Base-by-base conservation (phyloP, 2,113 vertebrate genomes). In the Cavia aperea region DNA sequence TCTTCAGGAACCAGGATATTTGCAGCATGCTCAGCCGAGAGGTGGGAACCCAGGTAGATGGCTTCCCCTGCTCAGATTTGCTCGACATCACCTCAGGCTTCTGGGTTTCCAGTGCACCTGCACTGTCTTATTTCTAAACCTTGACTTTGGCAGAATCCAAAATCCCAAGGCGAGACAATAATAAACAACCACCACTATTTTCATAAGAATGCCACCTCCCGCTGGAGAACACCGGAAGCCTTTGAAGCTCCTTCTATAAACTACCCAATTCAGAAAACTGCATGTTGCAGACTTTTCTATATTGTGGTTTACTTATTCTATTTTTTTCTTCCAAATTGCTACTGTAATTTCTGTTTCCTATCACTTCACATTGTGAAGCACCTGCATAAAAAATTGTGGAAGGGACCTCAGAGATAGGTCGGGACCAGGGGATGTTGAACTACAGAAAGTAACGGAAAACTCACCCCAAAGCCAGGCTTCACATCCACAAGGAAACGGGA, bases 271-370 rank as follows among this genome's bases (percentile, higher is more conserved):
- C 87, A 96, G 68, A 91, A 95, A 88, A 95, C 23, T 26, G 81
- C 89, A 39, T 43, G 62, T 86, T 94, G 94, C 68, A 94, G 54
- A 46, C 31, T 66, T 43, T 84, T 81, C 51, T 85, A 83, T 88
- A 24, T 70, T 95, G 85, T 92, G 58, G 90, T 88, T 84, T 89
- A 92, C 86, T 92, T 94, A 95, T 93, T 95, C 82, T 96, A 94
- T 93, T 96, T 96, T 95, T 91, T 93, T 95, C 86, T 92, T 73
- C 62, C 62, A 72, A 92, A 39, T 23, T 84, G 36, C 39, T 85
- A 68, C 87, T 92, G 46, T 93, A 73, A 93, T 90, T 81, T 94
- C 54, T 92, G 60, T 93, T 91, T 81, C 91, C 79, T 60, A 95
- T 92, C 58, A 89, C 81, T 72, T 81, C 58, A n/a, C 68, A 89